Evolutionary conservation across 2,888 invertebrate genomes (phyloP).

Genomic region (Acheta domesticus): DNA sequence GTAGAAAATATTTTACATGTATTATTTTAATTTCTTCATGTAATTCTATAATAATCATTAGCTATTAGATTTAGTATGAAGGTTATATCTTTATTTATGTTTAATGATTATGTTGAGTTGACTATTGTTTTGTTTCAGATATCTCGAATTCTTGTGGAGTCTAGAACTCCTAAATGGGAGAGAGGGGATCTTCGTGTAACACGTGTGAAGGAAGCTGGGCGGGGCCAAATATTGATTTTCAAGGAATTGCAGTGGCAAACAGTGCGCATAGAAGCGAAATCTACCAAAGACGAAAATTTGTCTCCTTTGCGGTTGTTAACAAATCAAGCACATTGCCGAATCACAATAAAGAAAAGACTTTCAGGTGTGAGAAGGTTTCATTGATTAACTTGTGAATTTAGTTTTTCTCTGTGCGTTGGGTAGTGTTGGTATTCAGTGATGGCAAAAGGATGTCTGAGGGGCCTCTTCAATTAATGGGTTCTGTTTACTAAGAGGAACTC

Average conservation of each 20-base stretch:
- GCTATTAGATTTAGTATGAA: too few species aligned
- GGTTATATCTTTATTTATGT: too few species aligned
- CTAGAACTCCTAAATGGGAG: constrained; percentile 88
- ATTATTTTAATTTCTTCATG: too few species aligned
- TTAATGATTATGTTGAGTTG: too few species aligned
- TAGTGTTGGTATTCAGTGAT: too few species aligned
- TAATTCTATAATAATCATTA: too few species aligned
- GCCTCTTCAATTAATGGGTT: too few species aligned
- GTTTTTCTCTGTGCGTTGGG: not conserved
- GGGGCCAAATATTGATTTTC: constrained; percentile 89
- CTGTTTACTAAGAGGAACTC: too few species aligned
- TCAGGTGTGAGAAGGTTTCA: constrained; percentile 58
- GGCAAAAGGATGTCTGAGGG: too few species aligned
- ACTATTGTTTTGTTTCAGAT: constrained; percentile 58
- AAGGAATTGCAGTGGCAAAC: constrained; percentile 98
- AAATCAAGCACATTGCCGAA: constrained; percentile 90
- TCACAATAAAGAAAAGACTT: constrained; percentile 91
- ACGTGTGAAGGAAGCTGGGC: constrained; percentile 82
- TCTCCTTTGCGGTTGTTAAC: constrained; percentile 89
- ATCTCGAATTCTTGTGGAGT: constrained; percentile 88
- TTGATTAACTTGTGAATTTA: not conserved
- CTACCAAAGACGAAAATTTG: constrained; percentile 68
- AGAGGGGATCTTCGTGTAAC: constrained; percentile 84
- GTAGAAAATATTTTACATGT: too few species aligned
- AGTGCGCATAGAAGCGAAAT: constrained; percentile 89